phyloP scores from a whole-genome alignment of 92 coral and sea anemone genomes.

The Phenganax marumi region DNA sequence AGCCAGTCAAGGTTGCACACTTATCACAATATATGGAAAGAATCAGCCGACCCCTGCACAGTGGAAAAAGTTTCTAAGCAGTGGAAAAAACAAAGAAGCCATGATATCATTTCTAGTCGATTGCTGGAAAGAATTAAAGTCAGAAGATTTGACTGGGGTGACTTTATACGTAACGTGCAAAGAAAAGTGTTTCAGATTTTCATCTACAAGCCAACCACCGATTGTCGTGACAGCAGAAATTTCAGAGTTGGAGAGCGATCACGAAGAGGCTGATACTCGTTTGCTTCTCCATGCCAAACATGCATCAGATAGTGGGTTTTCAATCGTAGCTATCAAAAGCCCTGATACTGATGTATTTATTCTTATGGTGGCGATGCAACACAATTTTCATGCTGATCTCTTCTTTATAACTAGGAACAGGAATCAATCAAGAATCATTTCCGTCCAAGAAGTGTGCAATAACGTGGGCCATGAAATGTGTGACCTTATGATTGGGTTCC shows the following conservation, averaged over 20 bases:
- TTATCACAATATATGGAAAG: not conserved
- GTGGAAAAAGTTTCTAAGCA: too few species aligned
- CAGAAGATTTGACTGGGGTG: constrained; percentile 2
- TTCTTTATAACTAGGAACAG: not conserved
- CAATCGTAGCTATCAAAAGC: constrained; percentile 8
- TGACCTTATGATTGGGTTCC: constrained; percentile 9
- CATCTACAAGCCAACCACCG: not conserved
- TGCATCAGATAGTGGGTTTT: not conserved
- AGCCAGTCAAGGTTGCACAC: constrained; percentile 11
- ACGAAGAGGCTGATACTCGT: constrained; percentile 22
- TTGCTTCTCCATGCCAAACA: constrained; percentile 9
- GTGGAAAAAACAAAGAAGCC: constrained; percentile 26
- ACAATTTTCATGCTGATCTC: not conserved
- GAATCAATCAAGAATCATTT: constrained; percentile 1
- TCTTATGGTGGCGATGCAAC: constrained; percentile 22
- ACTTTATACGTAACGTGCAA: constrained; percentile 1
- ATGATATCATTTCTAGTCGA: not conserved
- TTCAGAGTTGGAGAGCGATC: constrained; percentile 1
- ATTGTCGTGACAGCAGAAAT: not conserved
- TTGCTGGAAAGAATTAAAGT: constrained; percentile 21
- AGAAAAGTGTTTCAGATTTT: not conserved
- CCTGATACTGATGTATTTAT: constrained; percentile 19
- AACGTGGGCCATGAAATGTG: not conserved
- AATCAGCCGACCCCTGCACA: not conserved
- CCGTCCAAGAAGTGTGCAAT: not conserved